A percentile compares a stretch with the other conserved stretches of the same genome.
These are phyloP conservation scores for Latheticus oryzae DNA, from an alignment of 2,888 invertebrate species.

Conservation along the genomic window DNA sequence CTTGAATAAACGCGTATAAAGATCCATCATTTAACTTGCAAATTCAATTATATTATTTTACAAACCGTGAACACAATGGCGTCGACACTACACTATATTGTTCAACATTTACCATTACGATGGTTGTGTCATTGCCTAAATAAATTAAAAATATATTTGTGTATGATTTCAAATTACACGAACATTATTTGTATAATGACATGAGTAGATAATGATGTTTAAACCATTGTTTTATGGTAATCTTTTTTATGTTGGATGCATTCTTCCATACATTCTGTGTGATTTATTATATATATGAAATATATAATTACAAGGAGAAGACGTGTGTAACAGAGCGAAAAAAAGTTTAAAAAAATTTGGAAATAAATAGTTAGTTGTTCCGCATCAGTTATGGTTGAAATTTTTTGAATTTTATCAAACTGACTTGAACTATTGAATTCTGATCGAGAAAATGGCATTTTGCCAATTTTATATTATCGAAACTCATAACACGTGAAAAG, in stretches of 20 bases:
- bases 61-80: constrained; percentile 6
- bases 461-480: constrained; percentile 16
- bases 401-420: constrained; percentile 2
- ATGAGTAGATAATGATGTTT: no score
- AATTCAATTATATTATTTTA: constrained; percentile 10
- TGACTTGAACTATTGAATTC: no score
- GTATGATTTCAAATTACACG: no score
- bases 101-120: constrained; percentile 2
- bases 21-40: constrained; percentile 4
- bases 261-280: no score
- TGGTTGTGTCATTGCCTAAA: constrained; percentile 2
- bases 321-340: no score
- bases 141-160: constrained; percentile 7
- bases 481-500: constrained; percentile 13
- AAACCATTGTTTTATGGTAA: no score
- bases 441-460: constrained; percentile 16
- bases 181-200: no score
- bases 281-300: no score
- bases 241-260: no score
- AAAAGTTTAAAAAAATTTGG: no score
- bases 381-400: constrained; percentile 1
- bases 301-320: no score
- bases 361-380: background rate
- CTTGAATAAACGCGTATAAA: constrained; percentile 1
- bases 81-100: constrained; percentile 5